A percentile compares a stretch with the other conserved stretches of the same genome.
Evolutionary conservation across 2,888 invertebrate species (phyloP).

Genomic region (Idaea straminata): DNA sequence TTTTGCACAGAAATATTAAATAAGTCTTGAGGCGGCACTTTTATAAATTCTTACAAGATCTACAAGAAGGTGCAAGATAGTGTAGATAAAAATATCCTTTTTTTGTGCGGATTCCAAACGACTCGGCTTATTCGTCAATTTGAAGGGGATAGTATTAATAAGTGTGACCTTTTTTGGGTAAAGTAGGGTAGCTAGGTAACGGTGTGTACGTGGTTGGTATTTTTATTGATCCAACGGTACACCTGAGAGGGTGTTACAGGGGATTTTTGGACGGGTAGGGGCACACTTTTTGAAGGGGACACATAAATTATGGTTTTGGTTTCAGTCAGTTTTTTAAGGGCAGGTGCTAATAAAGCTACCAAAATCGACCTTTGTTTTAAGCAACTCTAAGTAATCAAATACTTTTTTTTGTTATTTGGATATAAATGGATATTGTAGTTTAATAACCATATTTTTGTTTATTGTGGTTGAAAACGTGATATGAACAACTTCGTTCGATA

Average conservation of each 20-base stretch:
- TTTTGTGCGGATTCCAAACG: background rate
- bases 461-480: too few species aligned
- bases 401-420: too few species aligned
- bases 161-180: slow-evolving; percentile 1
- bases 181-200: background rate
- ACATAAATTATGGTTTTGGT: background rate
- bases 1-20: too few species aligned
- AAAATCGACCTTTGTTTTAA: too few species aligned
- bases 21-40: too few species aligned
- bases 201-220: background rate
- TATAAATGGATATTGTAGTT: too few species aligned
- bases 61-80: background rate
- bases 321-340: background rate
- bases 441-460: too few species aligned
- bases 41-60: background rate
- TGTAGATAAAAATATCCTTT: background rate
- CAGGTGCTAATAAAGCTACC: too few species aligned
- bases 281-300: background rate
- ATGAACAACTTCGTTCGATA: too few species aligned
- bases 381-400: too few species aligned
- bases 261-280: background rate
- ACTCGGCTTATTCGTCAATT: slow-evolving; percentile 1
- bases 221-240: slow-evolving; percentile 1
- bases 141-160: slow-evolving; percentile 1
- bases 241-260: background rate